Evolutionary conservation across 2,797 vertebrate genomes (phyloP), one percentile per base, ranked within the genome.

Genomic region (Emydoidea blandingii): DNA sequence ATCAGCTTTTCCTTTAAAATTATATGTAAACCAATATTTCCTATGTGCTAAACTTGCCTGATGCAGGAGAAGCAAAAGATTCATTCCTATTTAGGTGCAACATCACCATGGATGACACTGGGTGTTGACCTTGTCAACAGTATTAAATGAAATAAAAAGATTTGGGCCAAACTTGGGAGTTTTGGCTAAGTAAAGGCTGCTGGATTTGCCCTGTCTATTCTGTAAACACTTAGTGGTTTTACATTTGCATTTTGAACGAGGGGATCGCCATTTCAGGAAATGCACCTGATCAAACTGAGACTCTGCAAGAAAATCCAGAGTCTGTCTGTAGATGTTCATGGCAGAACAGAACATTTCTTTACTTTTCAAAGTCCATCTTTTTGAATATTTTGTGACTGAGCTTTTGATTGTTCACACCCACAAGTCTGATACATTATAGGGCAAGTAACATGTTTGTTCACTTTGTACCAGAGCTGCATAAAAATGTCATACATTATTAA

Each of bases 1-100:
- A 97, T 95, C 96, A 97, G 92, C 87, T 95, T 98, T 98, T 96
- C 93, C 96, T 97, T 97, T 97, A 97, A 97, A 96, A 98, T 98
- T 93, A 88, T 96, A 87, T 95, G 94, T 97, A 98, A 98, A 96
- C 96, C 97, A 97, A 57, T 95, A 90, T 97, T 98, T 98, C 96
- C 94, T 90, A 81, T 94, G 94, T 87, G 81, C 41, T 92, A 44
- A 59, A 19, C 56, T 91, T 96, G 92, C 62, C 79, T 93, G 93
- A 88, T 95, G n/a, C 34, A 78, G 65, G 44, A 83, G 57, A 96
- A 86, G 79, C 92, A 81, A 92, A 88, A 19, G 78, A 95, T 96
- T 65, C 5, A 37, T 86, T 92, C 83, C 94, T 89, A 83, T 91
- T 94, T 90, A 3, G 7, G 76, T 96, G 56, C 27, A 85, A 76